phyloP scores from a whole-genome alignment of 2,888 invertebrate genomes.

The Tribolium freemani region DNA sequence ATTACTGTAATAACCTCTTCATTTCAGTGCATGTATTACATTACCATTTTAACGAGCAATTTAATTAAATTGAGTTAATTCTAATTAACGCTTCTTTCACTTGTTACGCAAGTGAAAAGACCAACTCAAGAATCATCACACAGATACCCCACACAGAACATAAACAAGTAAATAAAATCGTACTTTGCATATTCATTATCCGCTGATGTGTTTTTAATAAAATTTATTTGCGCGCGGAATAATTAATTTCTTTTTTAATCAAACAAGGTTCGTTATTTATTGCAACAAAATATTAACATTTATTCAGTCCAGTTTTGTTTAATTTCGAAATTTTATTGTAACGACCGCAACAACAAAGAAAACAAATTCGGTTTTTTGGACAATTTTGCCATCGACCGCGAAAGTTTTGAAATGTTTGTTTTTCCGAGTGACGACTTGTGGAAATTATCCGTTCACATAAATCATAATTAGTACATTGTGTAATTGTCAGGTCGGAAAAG shows the following conservation, averaged over 20 bases:
- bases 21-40: conserved; percentile 38
- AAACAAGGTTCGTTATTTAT: conserved; percentile 14
- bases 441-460: conserved; percentile 24
- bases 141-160: background rate
- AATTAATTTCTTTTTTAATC: conserved; percentile 14
- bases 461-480: conserved; percentile 21
- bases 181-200: background rate
- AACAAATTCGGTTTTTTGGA: background rate
- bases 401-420: conserved; percentile 16
- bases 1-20: conserved; percentile 38
- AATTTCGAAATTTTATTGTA: conserved; percentile 23
- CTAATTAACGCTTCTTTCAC: conserved; percentile 36
- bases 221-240: conserved; percentile 5
- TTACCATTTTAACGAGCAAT: conserved; percentile 40
- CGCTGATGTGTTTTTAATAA: background rate
- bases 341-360: conserved; percentile 6
- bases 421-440: conserved; percentile 19
- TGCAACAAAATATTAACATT: conserved; percentile 12
- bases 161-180: conserved; percentile 6
- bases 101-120: conserved; percentile 5
- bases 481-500: background rate
- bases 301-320: conserved; percentile 8
- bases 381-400: background rate
- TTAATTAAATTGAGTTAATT: conserved; percentile 38
- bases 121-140: background rate